Evolutionary conservation across 2,888 invertebrate species (phyloP).

Genomic region (Zygothrica quintamaculata): DNA sequence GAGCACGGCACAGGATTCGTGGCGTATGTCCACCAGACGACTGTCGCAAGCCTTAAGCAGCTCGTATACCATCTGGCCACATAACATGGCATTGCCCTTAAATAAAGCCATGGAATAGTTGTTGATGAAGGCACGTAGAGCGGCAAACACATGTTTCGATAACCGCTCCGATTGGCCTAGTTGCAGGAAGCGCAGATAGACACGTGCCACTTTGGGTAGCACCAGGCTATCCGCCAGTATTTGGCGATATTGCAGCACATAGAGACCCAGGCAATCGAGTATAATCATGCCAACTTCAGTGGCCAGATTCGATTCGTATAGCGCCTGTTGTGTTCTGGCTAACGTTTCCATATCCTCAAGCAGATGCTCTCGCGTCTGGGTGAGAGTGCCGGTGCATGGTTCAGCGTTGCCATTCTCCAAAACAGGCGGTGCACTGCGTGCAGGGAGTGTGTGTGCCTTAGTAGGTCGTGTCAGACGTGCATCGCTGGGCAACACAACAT

Average conservation of each 20-base stretch:
- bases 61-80: constrained; percentile 92
- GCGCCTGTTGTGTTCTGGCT: constrained; percentile 87
- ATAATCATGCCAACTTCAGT: constrained; percentile 95
- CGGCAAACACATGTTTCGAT: constrained; percentile 96
- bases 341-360: constrained; percentile 85
- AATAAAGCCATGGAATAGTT: constrained; percentile 93
- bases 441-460: constrained; percentile 93
- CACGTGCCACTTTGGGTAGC: constrained; percentile 92
- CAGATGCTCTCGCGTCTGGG: constrained; percentile 83
- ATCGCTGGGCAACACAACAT: constrained; percentile 87
- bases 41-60: constrained; percentile 94
- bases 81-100: constrained; percentile 92
- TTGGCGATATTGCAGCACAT: constrained; percentile 90
- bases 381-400: constrained; percentile 81
- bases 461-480: constrained; percentile 86
- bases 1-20: constrained; percentile 95
- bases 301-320: constrained; percentile 92
- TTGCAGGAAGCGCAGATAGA: constrained; percentile 94
- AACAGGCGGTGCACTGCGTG: constrained; percentile 91
- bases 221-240: constrained; percentile 88
- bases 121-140: constrained; percentile 95
- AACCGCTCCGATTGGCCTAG: constrained; percentile 95
- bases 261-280: constrained; percentile 94
- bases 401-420: constrained; percentile 74
- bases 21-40: constrained; percentile 92